Percentiles rank a stretch among this genome's conserved stretches.
Evolutionary conservation across 2,888 invertebrate species (phyloP).

Genomic region (Tethea ocularis): DNA sequence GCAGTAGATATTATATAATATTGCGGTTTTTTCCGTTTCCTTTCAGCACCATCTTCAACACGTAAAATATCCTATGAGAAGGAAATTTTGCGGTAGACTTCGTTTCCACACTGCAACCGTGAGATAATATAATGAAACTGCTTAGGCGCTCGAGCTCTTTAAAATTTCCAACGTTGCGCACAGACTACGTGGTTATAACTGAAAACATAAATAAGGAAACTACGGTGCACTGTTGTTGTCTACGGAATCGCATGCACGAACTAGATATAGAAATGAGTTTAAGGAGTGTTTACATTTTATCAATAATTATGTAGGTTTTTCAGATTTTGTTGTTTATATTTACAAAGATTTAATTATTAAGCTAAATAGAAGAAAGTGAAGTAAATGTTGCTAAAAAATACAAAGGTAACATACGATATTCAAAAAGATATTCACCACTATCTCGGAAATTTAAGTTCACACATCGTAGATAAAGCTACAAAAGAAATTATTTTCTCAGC

Average conservation of each 20-base stretch:
- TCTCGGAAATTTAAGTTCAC: neutral
- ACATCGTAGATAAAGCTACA: neutral
- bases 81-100: slow-evolving; percentile 17
- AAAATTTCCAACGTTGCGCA: slow-evolving; percentile 22
- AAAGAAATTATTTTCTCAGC: slow-evolving; percentile 14
- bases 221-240: neutral
- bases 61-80: neutral
- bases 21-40: too few species aligned
- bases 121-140: slow-evolving; percentile 43
- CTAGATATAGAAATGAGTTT: neutral
- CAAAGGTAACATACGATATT: neutral
- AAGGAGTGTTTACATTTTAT: too few species aligned
- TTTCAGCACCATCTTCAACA: too few species aligned
- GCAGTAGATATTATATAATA: too few species aligned
- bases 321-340: neutral
- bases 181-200: slow-evolving; percentile 9
- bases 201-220: neutral
- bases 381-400: too few species aligned
- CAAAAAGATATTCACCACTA: neutral
- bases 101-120: slow-evolving; percentile 35
- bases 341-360: too few species aligned
- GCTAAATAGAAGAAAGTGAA: too few species aligned
- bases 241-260: neutral
- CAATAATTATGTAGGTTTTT: too few species aligned
- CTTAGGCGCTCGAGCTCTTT: slow-evolving; percentile 36